Conservation (phyloP, 2,888 invertebrate genomes). For the Volucella inanis region DNA sequence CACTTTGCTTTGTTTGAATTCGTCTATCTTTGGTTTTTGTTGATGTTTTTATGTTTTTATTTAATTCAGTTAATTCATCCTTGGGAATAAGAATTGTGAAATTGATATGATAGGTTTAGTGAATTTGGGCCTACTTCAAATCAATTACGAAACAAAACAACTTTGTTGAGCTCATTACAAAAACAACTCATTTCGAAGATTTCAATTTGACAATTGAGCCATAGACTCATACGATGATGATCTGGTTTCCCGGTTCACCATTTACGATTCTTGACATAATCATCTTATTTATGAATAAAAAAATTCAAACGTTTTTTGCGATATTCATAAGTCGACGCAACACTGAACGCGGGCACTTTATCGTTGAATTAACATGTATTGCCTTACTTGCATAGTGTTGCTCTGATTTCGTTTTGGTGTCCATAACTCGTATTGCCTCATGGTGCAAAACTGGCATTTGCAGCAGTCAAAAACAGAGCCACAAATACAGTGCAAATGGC, state of each 20-base stretch:
- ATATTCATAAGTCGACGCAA: neutral
- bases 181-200: too few species aligned
- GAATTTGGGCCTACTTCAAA: neutral
- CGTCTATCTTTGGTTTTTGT: constrained; percentile 45
- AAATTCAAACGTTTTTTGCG: too few species aligned
- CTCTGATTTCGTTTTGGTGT: constrained; percentile 1
- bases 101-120: constrained; percentile 15
- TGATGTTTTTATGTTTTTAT: constrained; percentile 60
- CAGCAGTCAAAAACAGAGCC: constrained; percentile 16
- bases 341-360: neutral
- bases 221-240: too few species aligned
- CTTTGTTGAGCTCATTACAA: neutral
- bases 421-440: constrained; percentile 23
- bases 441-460: constrained; percentile 29
- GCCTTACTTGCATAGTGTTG: neutral
- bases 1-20: constrained; percentile 63
- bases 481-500: constrained; percentile 33
- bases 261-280: too few species aligned
- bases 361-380: neutral
- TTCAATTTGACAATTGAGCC: too few species aligned
- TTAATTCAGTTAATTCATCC: constrained; percentile 33
- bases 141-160: neutral
- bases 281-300: too few species aligned
- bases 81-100: constrained; percentile 36
- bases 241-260: too few species aligned